Evolutionary conservation across 2,888 invertebrate genomes (phyloP), one percentile per base, ranked within the genome.

Genomic region (Dorcus parallelipipedus): DNA sequence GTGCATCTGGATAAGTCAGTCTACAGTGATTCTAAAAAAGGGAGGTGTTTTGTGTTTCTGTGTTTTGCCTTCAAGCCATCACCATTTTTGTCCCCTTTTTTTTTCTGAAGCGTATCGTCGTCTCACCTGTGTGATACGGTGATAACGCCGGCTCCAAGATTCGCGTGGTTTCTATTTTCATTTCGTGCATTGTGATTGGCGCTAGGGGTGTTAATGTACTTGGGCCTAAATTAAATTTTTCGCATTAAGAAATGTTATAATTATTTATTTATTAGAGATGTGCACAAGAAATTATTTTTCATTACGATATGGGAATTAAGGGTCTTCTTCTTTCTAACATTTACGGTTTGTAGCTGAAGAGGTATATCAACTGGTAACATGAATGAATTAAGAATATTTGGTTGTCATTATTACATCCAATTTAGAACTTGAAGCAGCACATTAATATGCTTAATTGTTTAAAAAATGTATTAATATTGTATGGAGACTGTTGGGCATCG

Each of bases 111-210:
- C 26, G 26, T 33, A 1, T 20, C 20, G 20, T 20, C 58, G 40
- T 77, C 81, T 84, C 82, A 88, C 87, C 87, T 82, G 87, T 82
- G 76, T 86, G 86, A 76, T 87, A 88, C 64, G 88, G 86, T 69
- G 87, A 85, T 75, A 87, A 79, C 66, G 85, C 81, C 67, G 85
- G 84, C 67, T 88, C 87, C 78, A 87, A 80, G 66, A 86, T 81
- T 69, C 80, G 79, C 51, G 76, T 67, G 71, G 84, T 79, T 76
- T 83, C 84, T 71, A 87, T 81, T 82, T 88, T 89, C 82, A 88
- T 84, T 78, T 89, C 89, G 80, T 88, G 88, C 86, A 88, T 87
- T 77, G 83, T 86, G 77, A 89, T 85, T 68, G 89, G 88, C 68
- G 88, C 86, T 77, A 89, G 79, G 67, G 88, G 87, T 70, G 88